phyloP scores from a whole-genome alignment of 35 echinoderm and acorn worm genomes.

The Eucidaris tribuloides region DNA sequence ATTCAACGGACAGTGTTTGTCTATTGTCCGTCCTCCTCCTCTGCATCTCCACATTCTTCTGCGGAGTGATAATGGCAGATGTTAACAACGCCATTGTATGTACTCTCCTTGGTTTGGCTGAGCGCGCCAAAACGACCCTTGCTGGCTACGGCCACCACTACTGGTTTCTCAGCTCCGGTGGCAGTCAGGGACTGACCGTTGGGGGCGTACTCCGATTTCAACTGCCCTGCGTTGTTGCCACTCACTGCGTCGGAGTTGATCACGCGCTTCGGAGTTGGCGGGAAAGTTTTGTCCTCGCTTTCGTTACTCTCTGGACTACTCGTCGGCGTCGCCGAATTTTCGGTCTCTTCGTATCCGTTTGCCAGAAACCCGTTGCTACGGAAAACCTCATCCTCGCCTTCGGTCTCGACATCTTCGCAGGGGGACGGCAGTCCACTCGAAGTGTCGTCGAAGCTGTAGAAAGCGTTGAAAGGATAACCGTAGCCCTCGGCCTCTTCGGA shows the following conservation, averaged over 20 bases:
- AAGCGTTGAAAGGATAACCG: constrained; percentile 59
- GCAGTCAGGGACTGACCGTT: background rate
- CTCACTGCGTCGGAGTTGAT: background rate
- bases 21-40: too few species aligned
- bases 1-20: too few species aligned
- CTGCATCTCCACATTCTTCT: too few species aligned
- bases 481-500: constrained; percentile 39
- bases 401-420: background rate
- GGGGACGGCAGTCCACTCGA: background rate
- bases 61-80: constrained; percentile 62
- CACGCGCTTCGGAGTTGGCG: background rate
- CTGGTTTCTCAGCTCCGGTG: background rate
- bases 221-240: background rate
- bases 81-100: constrained; percentile 94
- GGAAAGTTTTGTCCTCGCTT: background rate
- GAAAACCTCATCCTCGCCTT: constrained; percentile 43
- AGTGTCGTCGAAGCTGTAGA: constrained; percentile 30
- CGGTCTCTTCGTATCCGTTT: background rate
- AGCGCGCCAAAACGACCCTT: constrained; percentile 85
- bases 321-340: background rate
- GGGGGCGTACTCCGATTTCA: background rate
- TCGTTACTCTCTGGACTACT: background rate
- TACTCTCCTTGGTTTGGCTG: constrained; percentile 67
- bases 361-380: background rate
- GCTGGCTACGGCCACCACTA: constrained; percentile 31